A percentile compares a stretch with the other conserved stretches of the same genome.
These are phyloP conservation scores for Musca vetustissima DNA, from an alignment of 1,140 invertebrate genomes.

Conservation along the genomic window DNA sequence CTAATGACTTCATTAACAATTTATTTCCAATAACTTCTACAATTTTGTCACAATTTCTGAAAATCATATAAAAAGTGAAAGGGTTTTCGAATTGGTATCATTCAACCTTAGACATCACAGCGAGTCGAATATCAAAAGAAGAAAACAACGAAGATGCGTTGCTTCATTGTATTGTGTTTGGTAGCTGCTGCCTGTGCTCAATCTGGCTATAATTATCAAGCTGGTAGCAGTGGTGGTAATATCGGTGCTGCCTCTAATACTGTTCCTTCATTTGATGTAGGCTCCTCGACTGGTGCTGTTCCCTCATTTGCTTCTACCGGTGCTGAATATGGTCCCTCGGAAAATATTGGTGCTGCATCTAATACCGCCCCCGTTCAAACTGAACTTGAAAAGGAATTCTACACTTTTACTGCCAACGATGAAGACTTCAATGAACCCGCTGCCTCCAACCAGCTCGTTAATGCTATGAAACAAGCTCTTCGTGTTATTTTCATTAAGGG, in stretches of 20 bases:
- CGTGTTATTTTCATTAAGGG: conserved; percentile 47
- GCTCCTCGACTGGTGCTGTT: background rate
- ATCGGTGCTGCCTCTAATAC: background rate
- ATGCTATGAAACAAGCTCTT: conserved; percentile 35
- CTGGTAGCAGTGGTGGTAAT: conserved; percentile 28
- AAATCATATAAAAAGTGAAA: too few species aligned
- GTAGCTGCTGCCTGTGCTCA: too few species aligned
- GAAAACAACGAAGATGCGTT: conserved; percentile 18
- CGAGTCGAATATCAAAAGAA: background rate
- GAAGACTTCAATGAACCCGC: too few species aligned
- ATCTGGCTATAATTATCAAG: conserved; percentile 53
- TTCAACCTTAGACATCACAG: background rate
- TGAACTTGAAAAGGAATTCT: too few species aligned
- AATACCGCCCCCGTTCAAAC: background rate
- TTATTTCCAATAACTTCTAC: too few species aligned
- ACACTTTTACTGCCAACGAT: too few species aligned
- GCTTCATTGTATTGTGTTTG: conserved; percentile 25
- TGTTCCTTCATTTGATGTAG: background rate
- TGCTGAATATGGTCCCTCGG: background rate
- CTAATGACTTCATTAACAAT: too few species aligned
- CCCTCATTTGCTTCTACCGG: background rate
- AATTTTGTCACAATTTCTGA: too few species aligned
- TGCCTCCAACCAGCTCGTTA: conserved; percentile 32
- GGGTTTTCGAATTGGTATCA: too few species aligned
- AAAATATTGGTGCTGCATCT: background rate